Percentiles rank a stretch among this genome's conserved stretches.
Evolutionary conservation across 2,797 vertebrate genomes (phyloP).

Genomic region (Rhabdomys pumilio): DNA sequence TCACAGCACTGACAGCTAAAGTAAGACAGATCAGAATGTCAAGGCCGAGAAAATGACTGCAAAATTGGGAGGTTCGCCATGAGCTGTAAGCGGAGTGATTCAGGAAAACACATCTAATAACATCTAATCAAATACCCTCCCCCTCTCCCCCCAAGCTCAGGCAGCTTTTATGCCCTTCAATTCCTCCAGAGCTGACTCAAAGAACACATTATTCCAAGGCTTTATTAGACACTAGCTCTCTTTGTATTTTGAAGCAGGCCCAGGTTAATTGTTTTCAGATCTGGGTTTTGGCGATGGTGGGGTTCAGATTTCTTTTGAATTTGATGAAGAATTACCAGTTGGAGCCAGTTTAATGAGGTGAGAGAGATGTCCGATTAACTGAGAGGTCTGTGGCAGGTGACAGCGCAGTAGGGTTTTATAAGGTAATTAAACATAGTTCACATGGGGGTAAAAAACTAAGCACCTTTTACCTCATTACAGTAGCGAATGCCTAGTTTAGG

Average conservation of each 20-base stretch:
- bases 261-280: conserved; percentile 60
- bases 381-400: background rate
- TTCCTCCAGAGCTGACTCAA: background rate
- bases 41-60: conserved; percentile 61
- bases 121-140: conserved; percentile 58
- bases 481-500: background rate
- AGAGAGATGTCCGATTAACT: conserved; percentile 32
- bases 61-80: conserved; percentile 26
- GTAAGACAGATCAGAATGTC: conserved; percentile 66
- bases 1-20: conserved; percentile 56
- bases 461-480: background rate
- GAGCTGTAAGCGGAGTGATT: conserved; percentile 43
- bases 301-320: conserved; percentile 64
- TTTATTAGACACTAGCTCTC: conserved; percentile 57
- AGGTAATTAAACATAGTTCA: conserved; percentile 53
- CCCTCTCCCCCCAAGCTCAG: background rate
- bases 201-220: conserved; percentile 6
- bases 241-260: conserved; percentile 42
- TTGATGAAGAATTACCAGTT: conserved; percentile 49
- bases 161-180: background rate
- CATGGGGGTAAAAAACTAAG: background rate
- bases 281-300: conserved; percentile 23
- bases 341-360: conserved; percentile 63
- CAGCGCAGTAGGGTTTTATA: conserved; percentile 11
- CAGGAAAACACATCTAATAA: conserved; percentile 68